These are phyloP conservation scores for Hydrotaea cyrtoneurina DNA, from an alignment of 2,888 invertebrate species.

Conservation along the genomic window DNA sequence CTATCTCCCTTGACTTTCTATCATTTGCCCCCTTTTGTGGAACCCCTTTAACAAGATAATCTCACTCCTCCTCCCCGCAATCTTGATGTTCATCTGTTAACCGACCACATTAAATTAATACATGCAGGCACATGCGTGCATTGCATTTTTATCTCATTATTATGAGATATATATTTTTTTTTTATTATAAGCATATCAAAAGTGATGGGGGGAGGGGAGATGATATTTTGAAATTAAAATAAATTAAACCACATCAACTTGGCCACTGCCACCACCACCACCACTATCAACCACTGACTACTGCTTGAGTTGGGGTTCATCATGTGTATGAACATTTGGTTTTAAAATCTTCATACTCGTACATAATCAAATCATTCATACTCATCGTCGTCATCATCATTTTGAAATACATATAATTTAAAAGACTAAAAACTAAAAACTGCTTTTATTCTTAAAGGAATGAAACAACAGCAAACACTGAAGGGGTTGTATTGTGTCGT, in stretches of 20 bases:
- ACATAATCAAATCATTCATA: neutral
- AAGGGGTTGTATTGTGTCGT: neutral
- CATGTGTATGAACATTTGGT: neutral
- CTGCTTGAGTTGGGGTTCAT: neutral
- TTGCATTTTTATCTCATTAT: neutral
- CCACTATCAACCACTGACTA: neutral
- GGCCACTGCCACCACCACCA: neutral
- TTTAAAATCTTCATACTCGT: neutral
- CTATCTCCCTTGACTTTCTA: no score
- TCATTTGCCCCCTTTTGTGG: no score
- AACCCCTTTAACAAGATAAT: neutral
- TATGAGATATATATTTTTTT: no score
- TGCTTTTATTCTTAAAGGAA: neutral
- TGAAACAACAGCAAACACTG: neutral
- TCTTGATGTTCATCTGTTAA: neutral
- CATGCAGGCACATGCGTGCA: neutral
- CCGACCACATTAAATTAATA: neutral
- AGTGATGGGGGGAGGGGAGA: neutral
- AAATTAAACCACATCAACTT: slow-evolving; percentile 11
- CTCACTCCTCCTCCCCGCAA: neutral
- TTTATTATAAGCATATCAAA: neutral
- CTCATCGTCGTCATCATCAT: neutral
- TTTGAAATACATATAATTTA: slow-evolving; percentile 7
- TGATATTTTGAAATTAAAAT: slow-evolving; percentile 10
- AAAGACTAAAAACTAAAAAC: neutral